Evolutionary conservation across 2,113 vertebrate genomes (phyloP), one percentile per base, ranked within the genome.

Genomic region (Siniperca knerii): DNA sequence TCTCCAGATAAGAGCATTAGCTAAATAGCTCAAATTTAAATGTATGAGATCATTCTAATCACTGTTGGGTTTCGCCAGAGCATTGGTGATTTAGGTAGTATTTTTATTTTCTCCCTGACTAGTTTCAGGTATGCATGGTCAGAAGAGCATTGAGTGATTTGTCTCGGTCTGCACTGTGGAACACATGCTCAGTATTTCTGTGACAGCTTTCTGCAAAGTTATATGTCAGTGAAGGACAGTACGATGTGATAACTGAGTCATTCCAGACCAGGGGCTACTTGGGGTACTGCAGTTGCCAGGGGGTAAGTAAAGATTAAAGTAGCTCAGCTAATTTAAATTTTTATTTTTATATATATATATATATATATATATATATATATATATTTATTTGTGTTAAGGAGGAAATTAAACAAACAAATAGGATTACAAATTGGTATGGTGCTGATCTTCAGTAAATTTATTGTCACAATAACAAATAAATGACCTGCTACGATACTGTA

Each of bases 1-100:
- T 44, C 69, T 65, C 66, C 52, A 88, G 89, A 90, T 92, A 91
- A 89, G 75, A 87, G 87, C 89, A 90, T 91, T 87, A 82, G 71
- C 81, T 82, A 68, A 83, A 90, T 69, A 82, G 74, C 78, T 86
- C 35, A 77, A 21, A 87, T 90, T 82, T 83, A 90, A 93, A 90
- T 82, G 81, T 60, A 71, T 73, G 68, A 52, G 72, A 81, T 87
- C 69, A 84, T 60, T 86, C 62, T 84, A 88, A 87, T 85, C 83
- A 62, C 79, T 55, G 57, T 68, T 79, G 40, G 87, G 25, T 57
- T 87, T 76, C 9, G 8, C 40, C 75, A 65, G 40, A 81, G 55
- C 83, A 79, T 66, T 50, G 50, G 60, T 25, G 64, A 72, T 66
- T 64, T 66, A 21, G 25, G 7, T 57, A 2, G 21, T 23, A 9